Conservation (phyloP, 2,797 vertebrate species). For the Apodemus agrarius region DNA sequence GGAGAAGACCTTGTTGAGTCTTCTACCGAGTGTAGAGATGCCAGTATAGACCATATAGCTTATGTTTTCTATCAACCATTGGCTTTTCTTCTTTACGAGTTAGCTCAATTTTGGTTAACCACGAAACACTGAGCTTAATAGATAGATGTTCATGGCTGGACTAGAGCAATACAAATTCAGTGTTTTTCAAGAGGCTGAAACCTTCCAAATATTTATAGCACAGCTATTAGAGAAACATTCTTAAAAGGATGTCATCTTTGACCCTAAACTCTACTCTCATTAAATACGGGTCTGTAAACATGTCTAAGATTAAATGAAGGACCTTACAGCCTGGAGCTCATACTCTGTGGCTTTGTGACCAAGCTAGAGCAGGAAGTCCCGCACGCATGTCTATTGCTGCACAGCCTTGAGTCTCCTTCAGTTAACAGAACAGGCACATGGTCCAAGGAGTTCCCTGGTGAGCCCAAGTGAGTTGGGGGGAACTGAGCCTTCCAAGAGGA, state of each 20-base stretch:
- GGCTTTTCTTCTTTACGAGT: not conserved
- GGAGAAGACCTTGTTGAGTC: not conserved
- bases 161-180: not conserved
- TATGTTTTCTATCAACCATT: not conserved
- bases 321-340: not conserved
- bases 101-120: not conserved
- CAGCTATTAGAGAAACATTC: not conserved
- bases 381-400: not conserved
- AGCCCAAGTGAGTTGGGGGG: rapidly evolving
- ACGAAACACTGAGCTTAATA: not conserved
- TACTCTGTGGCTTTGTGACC: not conserved
- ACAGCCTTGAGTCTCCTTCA: not conserved
- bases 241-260: not conserved
- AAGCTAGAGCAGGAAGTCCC: not conserved
- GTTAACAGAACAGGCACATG: not conserved
- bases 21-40: not conserved
- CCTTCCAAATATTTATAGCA: not conserved
- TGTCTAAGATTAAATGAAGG: not conserved
- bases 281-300: not conserved
- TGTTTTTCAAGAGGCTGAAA: not conserved
- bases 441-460: not conserved
- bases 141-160: not conserved
- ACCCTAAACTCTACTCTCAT: not conserved
- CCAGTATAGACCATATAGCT: not conserved
- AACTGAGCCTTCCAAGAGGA: not conserved